phyloP scores from a whole-genome alignment of 2,888 invertebrate species.

The Epistrophe grossulariae region DNA sequence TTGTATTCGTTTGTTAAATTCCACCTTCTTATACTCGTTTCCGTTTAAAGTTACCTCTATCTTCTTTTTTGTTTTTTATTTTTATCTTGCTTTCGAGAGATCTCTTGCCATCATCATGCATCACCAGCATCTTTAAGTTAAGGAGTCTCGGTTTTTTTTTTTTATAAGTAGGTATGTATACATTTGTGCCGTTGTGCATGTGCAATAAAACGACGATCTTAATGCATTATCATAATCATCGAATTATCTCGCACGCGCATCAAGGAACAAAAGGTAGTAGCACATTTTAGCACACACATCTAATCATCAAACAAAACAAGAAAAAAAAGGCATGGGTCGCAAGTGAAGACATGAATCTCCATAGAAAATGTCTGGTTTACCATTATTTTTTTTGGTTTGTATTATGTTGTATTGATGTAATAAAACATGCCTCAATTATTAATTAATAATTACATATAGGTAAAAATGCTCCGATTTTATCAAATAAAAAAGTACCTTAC shows the following conservation, averaged over 20 bases:
- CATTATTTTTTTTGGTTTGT: too few species aligned
- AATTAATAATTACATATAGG: too few species aligned
- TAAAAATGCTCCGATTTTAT: too few species aligned
- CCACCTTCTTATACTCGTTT: constrained; percentile 29
- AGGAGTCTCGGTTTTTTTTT: neutral
- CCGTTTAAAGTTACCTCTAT: constrained; percentile 31
- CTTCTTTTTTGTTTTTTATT: constrained; percentile 22
- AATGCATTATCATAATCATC: constrained; percentile 51
- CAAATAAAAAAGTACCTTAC: too few species aligned
- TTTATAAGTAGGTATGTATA: too few species aligned
- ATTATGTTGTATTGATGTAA: too few species aligned
- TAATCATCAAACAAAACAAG: neutral
- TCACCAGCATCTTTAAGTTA: constrained; percentile 15
- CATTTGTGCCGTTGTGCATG: neutral
- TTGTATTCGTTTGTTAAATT: neutral
- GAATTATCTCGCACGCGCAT: constrained; percentile 16
- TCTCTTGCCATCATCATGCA: constrained; percentile 23
- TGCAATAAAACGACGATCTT: constrained; percentile 50
- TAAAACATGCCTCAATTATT: too few species aligned
- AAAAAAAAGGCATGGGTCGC: neutral
- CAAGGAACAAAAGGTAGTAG: constrained; percentile 14
- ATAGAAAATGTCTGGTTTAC: neutral
- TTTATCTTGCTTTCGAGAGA: constrained; percentile 25
- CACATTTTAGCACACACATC: constrained; percentile 10
- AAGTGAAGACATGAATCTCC: neutral